Evolutionary conservation across 2,888 invertebrate species (phyloP), one percentile per base, ranked within the genome.

Genomic region (Ectemnius lituratus): DNA sequence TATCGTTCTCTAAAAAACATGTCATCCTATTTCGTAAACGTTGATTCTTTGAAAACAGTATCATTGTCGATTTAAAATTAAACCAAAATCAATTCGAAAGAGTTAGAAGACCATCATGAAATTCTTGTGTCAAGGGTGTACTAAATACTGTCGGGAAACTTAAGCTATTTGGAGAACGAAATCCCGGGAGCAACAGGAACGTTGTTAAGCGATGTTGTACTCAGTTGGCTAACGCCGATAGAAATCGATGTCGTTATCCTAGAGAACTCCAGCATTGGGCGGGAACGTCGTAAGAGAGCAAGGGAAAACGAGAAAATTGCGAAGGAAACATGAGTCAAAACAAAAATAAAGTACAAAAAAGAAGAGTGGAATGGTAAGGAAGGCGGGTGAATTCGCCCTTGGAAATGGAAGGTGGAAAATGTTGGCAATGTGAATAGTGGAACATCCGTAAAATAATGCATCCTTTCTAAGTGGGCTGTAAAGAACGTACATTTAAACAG

Each of bases 401-500:
- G 64, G 23, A 65, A 73, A 72, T 73, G 75, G 67, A 67, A 75
- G 75, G 61, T 46, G 62, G 62, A 47, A 52, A 49, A 52, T 16
- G 37, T 66, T 62, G 28, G 64, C 47, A 67, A 67, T 62, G 67
- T 28, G 70, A 64, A 45, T 13, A 14, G 20, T 37, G 45, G 71
- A 14, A 75, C 67, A 65, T 57, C 67, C 75, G 63, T 72, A 64
- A 75, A 72, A 67, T 52, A 68, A 56, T 28, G 75, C 65, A 56
- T 37, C 52, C 49, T 8, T 27, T 20, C 11, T 46, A 18, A 58
- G 63, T 20, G 58, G 28, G 23, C 63, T 66, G 45, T 66, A 46
- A 61, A 37, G 70, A 62, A 60, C 62, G 56, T 47, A 58, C 75
- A 75, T 76, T 76, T 76, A 76, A 76, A 67, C 52, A 60, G 75